Evolutionary conservation across 2,797 vertebrate species (phyloP).

Genomic region (Prunella strophiata): DNA sequence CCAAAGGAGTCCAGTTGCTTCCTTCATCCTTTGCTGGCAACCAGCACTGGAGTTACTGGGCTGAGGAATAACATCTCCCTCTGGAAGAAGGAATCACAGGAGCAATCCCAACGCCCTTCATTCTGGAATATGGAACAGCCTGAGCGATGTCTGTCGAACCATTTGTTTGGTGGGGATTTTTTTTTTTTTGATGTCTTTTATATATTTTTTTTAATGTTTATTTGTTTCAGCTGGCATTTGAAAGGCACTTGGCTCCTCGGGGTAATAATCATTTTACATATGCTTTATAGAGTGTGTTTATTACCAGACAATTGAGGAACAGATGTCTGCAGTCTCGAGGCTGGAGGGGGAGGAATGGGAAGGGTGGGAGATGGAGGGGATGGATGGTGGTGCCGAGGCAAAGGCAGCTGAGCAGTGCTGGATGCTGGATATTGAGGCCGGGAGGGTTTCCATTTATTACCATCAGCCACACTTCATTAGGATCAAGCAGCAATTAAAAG

Average conservation of each 20-base stretch:
- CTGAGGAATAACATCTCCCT: not conserved
- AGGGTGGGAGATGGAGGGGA: not conserved
- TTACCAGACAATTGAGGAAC: slow-evolving; percentile 64
- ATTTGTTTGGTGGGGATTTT: slow-evolving; percentile 10
- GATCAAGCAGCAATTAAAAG: slow-evolving; percentile 66
- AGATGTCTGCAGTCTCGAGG: slow-evolving; percentile 68
- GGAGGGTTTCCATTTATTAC: slow-evolving; percentile 24
- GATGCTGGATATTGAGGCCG: not conserved
- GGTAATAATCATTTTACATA: slow-evolving; percentile 77
- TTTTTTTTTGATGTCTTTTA: not conserved
- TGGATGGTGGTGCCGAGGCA: not conserved
- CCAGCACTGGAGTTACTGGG: not conserved
- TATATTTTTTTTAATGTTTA: not conserved
- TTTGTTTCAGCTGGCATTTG: slow-evolving; percentile 81
- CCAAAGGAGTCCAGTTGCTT: not conserved
- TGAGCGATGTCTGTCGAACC: not conserved
- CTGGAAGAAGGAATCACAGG: not conserved
- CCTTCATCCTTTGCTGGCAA: not conserved
- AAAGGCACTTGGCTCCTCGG: slow-evolving; percentile 76
- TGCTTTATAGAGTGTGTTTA: slow-evolving; percentile 70
- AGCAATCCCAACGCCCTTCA: not conserved
- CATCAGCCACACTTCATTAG: slow-evolving; percentile 68
- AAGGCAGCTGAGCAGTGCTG: not conserved
- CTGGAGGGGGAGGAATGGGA: not conserved
- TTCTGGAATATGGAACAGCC: slow-evolving; percentile 26